phyloP scores from a whole-genome alignment of 2,797 vertebrate species.

The Petrocephalus sullivani region DNA sequence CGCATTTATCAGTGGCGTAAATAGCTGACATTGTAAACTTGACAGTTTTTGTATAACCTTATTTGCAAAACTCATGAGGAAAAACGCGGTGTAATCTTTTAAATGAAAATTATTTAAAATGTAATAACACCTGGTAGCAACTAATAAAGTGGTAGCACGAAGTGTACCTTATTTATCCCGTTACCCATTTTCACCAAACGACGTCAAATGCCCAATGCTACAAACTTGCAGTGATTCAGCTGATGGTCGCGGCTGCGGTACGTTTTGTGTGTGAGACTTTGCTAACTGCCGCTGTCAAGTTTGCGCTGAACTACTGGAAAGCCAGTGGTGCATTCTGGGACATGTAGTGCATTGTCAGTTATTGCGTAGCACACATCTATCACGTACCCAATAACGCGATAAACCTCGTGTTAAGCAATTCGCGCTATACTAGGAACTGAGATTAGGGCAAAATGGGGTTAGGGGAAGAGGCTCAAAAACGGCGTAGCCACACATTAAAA shows the following conservation, averaged over 20 bases:
- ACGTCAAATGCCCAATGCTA: neutral
- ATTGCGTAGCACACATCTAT: too few relatives aligned
- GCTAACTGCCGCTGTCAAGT: neutral
- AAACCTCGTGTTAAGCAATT: neutral
- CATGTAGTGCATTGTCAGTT: slow-evolving; percentile 15
- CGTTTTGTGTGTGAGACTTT: neutral
- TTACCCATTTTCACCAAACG: slow-evolving; percentile 51
- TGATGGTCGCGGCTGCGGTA: neutral
- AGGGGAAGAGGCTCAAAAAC: neutral
- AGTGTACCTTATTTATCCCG: slow-evolving; percentile 60
- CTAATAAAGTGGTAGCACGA: neutral
- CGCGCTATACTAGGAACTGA: neutral
- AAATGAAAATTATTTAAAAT: neutral
- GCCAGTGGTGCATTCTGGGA: slow-evolving; percentile 21
- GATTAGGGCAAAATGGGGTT: neutral
- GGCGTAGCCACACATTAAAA: neutral
- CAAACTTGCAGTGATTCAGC: neutral
- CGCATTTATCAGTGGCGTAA: neutral
- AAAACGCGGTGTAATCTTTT: neutral
- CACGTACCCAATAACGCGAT: neutral
- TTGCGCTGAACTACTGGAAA: slow-evolving; percentile 13
- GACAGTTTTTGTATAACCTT: neutral
- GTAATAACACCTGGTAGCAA: neutral
- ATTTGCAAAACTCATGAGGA: neutral
- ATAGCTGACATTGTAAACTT: neutral